Base-by-base conservation (phyloP, 1,140 invertebrate species). In the Cotesia chilonis region DNA sequence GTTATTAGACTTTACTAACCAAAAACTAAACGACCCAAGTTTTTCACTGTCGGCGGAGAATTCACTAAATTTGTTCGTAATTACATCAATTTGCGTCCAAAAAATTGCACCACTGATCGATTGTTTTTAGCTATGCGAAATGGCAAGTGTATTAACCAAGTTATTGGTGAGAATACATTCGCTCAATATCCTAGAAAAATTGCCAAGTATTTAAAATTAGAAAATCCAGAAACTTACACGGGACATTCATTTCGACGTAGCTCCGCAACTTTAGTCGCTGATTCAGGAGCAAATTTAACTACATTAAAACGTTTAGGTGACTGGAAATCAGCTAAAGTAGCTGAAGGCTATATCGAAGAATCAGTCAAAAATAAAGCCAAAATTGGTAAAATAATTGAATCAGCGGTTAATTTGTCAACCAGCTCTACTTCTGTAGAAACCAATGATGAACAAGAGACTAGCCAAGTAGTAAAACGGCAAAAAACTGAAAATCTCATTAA, bases 71-170 rank as follows among this genome's bases (percentile, higher is more conserved):
- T 64, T 41, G 74, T 66, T 51, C 51, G 74, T 47, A 71, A 77
- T 54, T 77, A 78, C 41, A 12, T 66, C 7, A n/a, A 14, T 12
- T 54, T 75, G n/a, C 71, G 78, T 38, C 76, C 78, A 28, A 17
- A 41, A 17, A 60, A 71, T 68, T n/a, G 9, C 3, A 17, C 10
- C 14, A 28, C 37, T 37, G 10, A 63, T 35, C 41, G 73, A 68
- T 80, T 81, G 70, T 80, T 79, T 69, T 20, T 83, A 55, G 76
- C 77, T 63, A 82, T 79, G 54, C 71, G 60, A 57, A 77, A 78
- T 51, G 77, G 75, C 36, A 80, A 78, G 72, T 84, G 81, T 77
- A 78, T 66, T 71, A 69, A 63, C 73, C 77, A 68, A 76, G 72
- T 52, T 73, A 41, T 41, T 41, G 38, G 38, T 41, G 9, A 7